A percentile compares a stretch with the other conserved stretches of the same genome.
Evolutionary conservation across 1,140 invertebrate genomes (phyloP).

Genomic region (Aphis gossypii): DNA sequence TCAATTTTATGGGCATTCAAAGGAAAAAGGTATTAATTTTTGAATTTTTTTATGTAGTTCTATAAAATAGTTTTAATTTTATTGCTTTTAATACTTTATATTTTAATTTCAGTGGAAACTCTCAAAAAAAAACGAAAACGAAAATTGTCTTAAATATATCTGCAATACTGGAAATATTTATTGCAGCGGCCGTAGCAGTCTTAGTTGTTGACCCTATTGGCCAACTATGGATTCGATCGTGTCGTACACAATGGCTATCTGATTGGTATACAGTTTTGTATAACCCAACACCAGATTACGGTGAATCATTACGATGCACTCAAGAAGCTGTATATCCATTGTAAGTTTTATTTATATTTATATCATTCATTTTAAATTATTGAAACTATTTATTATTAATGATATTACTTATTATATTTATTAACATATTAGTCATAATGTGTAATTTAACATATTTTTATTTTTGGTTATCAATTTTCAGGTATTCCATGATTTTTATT

Average conservation of each 20-base stretch:
- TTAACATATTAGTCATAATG: neutral
- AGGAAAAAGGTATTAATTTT: conserved; percentile 16
- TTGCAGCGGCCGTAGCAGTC: conserved; percentile 22
- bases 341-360: conserved; percentile 70
- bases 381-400: neutral
- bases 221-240: conserved; percentile 34
- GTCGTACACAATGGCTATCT: conserved; percentile 52
- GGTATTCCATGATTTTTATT: conserved; percentile 93
- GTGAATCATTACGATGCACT: conserved; percentile 87
- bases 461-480: conserved; percentile 65
- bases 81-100: neutral
- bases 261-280: conserved; percentile 95
- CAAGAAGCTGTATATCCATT: conserved; percentile 97
- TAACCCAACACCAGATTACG: conserved; percentile 93
- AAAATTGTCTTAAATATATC: conserved; percentile 41
- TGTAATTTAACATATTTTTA: neutral
- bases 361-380: neutral
- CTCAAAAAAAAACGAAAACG: conserved; percentile 35
- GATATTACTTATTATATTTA: neutral
- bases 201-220: conserved; percentile 56
- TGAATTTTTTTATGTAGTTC: neutral
- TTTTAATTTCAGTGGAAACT: conserved; percentile 38
- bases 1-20: conserved; percentile 22
- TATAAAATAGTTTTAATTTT: neutral
- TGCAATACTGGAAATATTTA: conserved; percentile 49